Conservation (phyloP, 1,140 invertebrate genomes). For the Campoletis sonorensis region DNA sequence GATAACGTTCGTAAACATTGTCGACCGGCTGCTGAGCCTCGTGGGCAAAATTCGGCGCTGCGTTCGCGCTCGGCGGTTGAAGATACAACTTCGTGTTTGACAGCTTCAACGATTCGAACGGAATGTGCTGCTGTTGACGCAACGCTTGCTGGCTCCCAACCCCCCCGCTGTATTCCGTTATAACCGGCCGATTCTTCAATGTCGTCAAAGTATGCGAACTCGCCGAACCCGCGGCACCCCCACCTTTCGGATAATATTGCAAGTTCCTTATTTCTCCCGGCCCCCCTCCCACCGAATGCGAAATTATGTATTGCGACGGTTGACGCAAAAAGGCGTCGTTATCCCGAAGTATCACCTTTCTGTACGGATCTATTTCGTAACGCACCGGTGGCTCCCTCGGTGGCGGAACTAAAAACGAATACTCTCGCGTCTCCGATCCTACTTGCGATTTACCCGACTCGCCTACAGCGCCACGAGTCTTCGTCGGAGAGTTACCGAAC, state of each 20-base stretch:
- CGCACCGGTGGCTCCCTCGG: slow-evolving; percentile 65
- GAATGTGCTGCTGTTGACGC: slow-evolving; percentile 55
- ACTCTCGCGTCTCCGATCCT: slow-evolving; percentile 66
- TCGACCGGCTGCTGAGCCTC: slow-evolving; percentile 51
- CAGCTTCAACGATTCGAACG: slow-evolving; percentile 67
- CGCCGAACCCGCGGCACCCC: slow-evolving; percentile 53
- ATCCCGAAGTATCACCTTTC: slow-evolving; percentile 64
- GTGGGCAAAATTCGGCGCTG: slow-evolving; percentile 52
- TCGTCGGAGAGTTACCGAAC: slow-evolving; percentile 71
- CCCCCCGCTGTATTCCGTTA: slow-evolving; percentile 52
- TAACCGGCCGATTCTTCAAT: slow-evolving; percentile 60
- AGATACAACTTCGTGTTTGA: slow-evolving; percentile 61
- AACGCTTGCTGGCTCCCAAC: background rate
- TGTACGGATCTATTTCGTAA: slow-evolving; percentile 65
- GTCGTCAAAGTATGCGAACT: slow-evolving; percentile 51
- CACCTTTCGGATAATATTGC: slow-evolving; percentile 65
- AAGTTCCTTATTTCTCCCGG: slow-evolving; percentile 57
- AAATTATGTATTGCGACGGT: slow-evolving; percentile 54
- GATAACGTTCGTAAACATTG: slow-evolving; percentile 52
- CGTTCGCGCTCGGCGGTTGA: slow-evolving; percentile 54
- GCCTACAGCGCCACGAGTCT: slow-evolving; percentile 65
- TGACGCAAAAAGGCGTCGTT: slow-evolving; percentile 56
- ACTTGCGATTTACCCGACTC: slow-evolving; percentile 46
- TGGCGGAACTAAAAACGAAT: slow-evolving; percentile 71
- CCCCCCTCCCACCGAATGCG: slow-evolving; percentile 50